phyloP scores from a whole-genome alignment of 2,113 vertebrate genomes.

The Setophaga petechia region DNA sequence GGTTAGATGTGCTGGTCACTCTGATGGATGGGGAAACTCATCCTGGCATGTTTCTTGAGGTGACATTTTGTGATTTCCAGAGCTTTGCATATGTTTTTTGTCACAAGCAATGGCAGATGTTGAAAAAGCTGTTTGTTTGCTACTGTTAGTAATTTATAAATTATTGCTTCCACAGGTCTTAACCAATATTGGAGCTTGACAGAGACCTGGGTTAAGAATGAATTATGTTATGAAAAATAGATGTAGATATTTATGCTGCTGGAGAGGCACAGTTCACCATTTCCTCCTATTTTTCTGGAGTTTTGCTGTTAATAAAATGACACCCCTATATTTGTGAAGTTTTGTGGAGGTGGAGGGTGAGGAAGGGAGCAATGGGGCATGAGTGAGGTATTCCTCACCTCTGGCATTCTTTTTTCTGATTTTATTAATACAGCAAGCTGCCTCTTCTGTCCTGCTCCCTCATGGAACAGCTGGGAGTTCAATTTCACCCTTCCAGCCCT shows the following conservation, averaged over 20 bases:
- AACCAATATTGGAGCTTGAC: not conserved
- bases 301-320: not conserved
- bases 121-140: conserved; percentile 14
- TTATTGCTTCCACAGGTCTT: not conserved
- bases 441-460: not conserved
- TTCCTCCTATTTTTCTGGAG: not conserved
- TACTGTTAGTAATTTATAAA: conserved; percentile 1
- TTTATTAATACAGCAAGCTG: not conserved
- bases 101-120: not conserved
- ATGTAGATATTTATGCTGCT: not conserved
- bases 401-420: not conserved
- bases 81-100: not conserved
- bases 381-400: not conserved
- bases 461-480: not conserved
- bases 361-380: not conserved
- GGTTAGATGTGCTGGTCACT: not conserved
- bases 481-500: not conserved
- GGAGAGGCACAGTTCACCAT: not conserved
- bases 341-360: not conserved
- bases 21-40: conserved; percentile 5
- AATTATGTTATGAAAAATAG: not conserved
- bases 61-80: not conserved
- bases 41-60: not conserved
- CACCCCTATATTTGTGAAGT: not conserved
- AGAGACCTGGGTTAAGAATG: not conserved